These are phyloP conservation scores for Rhopalosiphum padi DNA, from an alignment of 1,140 invertebrate species.

Conservation along the genomic window DNA sequence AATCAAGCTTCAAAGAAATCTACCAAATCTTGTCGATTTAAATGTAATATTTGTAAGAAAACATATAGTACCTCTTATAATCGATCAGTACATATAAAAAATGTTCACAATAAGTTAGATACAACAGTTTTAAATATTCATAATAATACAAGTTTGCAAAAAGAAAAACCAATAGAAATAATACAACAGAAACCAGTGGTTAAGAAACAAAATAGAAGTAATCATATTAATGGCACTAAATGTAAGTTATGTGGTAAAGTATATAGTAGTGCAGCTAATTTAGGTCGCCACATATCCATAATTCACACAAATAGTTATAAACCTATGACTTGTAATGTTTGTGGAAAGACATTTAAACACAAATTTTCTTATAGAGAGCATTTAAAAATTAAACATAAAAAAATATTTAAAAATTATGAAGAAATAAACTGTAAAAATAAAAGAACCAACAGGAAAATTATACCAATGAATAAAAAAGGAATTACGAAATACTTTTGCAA, in stretches of 20 bases:
- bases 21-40: neutral
- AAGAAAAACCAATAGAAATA: neutral
- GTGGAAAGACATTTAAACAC: conserved; percentile 17
- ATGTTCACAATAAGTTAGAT: neutral
- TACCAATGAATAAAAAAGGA: neutral
- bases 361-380: neutral
- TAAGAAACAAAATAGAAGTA: neutral
- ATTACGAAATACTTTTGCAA: neutral
- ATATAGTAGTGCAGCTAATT: conserved; percentile 1
- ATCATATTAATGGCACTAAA: neutral
- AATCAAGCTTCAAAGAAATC: neutral
- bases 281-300: neutral
- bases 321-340: neutral
- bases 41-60: neutral
- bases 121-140: neutral
- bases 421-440: too few relatives aligned
- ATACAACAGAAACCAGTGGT: neutral
- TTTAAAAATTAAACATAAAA: neutral
- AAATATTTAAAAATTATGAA: neutral
- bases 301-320: neutral
- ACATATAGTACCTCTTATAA: neutral
- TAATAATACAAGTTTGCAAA: neutral
- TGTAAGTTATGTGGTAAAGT: neutral
- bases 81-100: neutral
- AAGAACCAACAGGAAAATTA: neutral